Conservation (phyloP, 2,888 invertebrate species). For the Microchrysa polita region DNA sequence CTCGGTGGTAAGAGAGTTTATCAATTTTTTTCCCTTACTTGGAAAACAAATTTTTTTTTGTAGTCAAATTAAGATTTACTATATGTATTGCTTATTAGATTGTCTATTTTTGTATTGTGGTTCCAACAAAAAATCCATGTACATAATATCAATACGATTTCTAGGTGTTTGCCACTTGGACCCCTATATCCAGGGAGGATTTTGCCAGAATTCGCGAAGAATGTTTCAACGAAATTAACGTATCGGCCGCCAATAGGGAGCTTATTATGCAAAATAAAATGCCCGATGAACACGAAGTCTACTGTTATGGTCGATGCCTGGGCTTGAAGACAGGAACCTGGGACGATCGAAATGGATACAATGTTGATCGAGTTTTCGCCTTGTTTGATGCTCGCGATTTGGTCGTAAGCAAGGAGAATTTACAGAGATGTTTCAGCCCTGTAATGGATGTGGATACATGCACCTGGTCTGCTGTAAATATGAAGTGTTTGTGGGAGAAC, state of each 20-base stretch:
- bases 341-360: neutral
- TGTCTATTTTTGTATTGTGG: no score
- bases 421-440: neutral
- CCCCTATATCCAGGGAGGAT: neutral
- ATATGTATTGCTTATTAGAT: no score
- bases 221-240: neutral
- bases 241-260: neutral
- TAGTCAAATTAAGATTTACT: no score
- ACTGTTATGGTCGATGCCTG: neutral
- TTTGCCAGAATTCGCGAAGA: neutral
- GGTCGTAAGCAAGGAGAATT: neutral
- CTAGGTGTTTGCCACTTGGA: neutral
- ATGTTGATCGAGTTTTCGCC: neutral
- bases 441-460: neutral
- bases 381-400: neutral
- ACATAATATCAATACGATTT: no score
- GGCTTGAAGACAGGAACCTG: neutral
- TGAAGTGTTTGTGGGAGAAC: neutral
- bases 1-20: no score
- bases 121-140: no score
- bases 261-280: no score
- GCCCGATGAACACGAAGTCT: neutral
- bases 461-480: neutral
- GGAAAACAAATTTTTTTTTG: no score
- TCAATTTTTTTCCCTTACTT: no score